phyloP scores from a whole-genome alignment of 2,888 invertebrate genomes.

The Myopa tessellatipennis region DNA sequence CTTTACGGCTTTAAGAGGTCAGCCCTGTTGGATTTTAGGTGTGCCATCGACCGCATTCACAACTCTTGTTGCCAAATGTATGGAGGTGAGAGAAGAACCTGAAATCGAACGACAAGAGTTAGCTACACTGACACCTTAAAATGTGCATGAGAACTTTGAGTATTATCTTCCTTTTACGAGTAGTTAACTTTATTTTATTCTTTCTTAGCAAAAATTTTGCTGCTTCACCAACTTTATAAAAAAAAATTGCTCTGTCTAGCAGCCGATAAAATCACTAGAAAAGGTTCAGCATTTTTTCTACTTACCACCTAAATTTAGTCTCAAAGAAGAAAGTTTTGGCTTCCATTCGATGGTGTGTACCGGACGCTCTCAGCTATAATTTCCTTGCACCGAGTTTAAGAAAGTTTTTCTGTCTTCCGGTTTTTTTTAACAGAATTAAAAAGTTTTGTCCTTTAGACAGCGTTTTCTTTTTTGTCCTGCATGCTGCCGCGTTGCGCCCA shows the following conservation, averaged over 20 bases:
- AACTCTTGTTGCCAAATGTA: not conserved
- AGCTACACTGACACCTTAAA: no score
- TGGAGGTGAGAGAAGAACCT: not conserved
- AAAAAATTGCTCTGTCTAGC: slow-evolving; percentile 23
- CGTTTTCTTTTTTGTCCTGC: slow-evolving; percentile 35
- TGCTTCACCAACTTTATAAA: slow-evolving; percentile 20
- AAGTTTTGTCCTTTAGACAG: slow-evolving; percentile 53
- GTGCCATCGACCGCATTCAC: no score
- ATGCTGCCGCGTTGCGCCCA: slow-evolving; percentile 56
- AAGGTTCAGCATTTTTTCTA: not conserved
- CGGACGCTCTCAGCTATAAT: slow-evolving; percentile 28
- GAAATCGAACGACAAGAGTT: no score
- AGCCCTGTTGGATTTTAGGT: not conserved
- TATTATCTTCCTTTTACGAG: no score
- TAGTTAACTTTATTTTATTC: no score
- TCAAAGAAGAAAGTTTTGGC: slow-evolving; percentile 31
- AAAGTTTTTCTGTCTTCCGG: slow-evolving; percentile 46
- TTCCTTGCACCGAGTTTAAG: slow-evolving; percentile 37
- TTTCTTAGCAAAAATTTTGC: not conserved
- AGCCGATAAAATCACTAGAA: not conserved
- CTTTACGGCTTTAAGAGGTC: slow-evolving; percentile 13
- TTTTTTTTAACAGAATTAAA: slow-evolving; percentile 64
- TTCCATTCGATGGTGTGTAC: slow-evolving; percentile 41
- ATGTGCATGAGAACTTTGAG: no score
- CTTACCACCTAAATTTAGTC: slow-evolving; percentile 30